A percentile compares a stretch with the other conserved stretches of the same genome.
phyloP scores from a whole-genome alignment of 1,140 invertebrate genomes.

The Scaptodrosophila lebanonensis region DNA sequence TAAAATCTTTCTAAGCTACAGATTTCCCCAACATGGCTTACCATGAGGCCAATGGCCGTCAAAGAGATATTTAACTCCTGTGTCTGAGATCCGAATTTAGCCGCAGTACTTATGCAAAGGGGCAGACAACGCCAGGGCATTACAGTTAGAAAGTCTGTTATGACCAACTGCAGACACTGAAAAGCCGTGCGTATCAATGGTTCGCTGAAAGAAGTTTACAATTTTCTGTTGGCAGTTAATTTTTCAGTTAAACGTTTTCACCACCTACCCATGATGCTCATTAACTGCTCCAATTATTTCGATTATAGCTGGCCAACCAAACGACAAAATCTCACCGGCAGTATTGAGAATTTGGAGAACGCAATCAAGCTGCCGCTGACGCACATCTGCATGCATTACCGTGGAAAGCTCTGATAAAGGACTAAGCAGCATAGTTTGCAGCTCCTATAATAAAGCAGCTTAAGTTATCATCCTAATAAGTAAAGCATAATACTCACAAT shows the following conservation, averaged over 20 bases:
- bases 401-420: conserved; percentile 93
- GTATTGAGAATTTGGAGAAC: conserved; percentile 94
- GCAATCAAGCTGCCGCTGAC: conserved; percentile 96
- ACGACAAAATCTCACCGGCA: conserved; percentile 91
- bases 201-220: conserved; percentile 89
- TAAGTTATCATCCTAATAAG: neutral
- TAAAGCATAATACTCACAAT: conserved; percentile 79
- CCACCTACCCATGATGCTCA: conserved; percentile 90
- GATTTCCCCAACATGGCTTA: conserved; percentile 75
- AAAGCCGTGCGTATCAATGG: conserved; percentile 94
- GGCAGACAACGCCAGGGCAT: conserved; percentile 93
- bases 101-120: conserved; percentile 94
- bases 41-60: conserved; percentile 97
- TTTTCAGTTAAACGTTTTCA: conserved; percentile 5
- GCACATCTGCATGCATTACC: conserved; percentile 93
- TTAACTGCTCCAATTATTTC: conserved; percentile 96
- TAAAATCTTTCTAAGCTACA: conserved; percentile 32
- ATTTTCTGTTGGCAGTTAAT: neutral
- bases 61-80: conserved; percentile 98
- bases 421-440: conserved; percentile 90
- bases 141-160: conserved; percentile 95
- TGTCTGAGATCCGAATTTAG: conserved; percentile 97
- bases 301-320: conserved; percentile 96
- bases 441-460: conserved; percentile 79
- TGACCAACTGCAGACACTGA: conserved; percentile 96